Percentiles rank a stretch among this genome's conserved stretches.
Conservation (phyloP, 2,888 invertebrate species). For the Dendrolimus pini region DNA sequence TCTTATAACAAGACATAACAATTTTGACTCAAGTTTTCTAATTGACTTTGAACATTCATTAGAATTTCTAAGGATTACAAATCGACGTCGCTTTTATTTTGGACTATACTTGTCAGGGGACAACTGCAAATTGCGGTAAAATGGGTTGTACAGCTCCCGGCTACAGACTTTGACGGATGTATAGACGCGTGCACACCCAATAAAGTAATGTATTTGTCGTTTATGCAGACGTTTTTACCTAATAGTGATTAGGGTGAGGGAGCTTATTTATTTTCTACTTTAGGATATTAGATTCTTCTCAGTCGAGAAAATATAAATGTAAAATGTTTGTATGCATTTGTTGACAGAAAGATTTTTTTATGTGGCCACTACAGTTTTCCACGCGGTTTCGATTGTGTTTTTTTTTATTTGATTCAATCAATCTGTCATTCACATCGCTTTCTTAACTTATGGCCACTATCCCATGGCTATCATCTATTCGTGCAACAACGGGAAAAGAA, state of each 20-base stretch:
- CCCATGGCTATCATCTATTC: too few relatives aligned
- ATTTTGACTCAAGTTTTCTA: too few relatives aligned
- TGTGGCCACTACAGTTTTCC: too few relatives aligned
- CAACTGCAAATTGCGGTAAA: slow-evolving; percentile 65
- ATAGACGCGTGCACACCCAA: slow-evolving; percentile 60
- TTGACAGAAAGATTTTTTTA: too few relatives aligned
- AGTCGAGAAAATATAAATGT: slow-evolving; percentile 5
- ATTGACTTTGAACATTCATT: too few relatives aligned
- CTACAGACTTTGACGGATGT: slow-evolving; percentile 64
- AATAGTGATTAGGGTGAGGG: slow-evolving; percentile 1
- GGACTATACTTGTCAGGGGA: slow-evolving; percentile 25
- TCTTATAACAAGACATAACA: too few relatives aligned
- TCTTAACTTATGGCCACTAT: too few relatives aligned
- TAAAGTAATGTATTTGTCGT: slow-evolving; percentile 59
- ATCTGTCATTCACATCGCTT: too few relatives aligned
- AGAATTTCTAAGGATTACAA: background rate
- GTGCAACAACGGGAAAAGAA: too few relatives aligned
- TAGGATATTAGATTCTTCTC: background rate
- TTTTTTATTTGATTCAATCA: too few relatives aligned
- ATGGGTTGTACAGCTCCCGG: slow-evolving; percentile 52
- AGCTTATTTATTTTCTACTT: background rate
- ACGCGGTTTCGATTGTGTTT: too few relatives aligned
- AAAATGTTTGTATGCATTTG: too few relatives aligned
- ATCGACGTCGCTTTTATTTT: slow-evolving; percentile 18
- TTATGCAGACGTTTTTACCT: slow-evolving; percentile 17